Percentiles rank a stretch among this genome's conserved stretches.
phyloP scores from a whole-genome alignment of 2,888 invertebrate genomes.

The Agrotis puta region DNA sequence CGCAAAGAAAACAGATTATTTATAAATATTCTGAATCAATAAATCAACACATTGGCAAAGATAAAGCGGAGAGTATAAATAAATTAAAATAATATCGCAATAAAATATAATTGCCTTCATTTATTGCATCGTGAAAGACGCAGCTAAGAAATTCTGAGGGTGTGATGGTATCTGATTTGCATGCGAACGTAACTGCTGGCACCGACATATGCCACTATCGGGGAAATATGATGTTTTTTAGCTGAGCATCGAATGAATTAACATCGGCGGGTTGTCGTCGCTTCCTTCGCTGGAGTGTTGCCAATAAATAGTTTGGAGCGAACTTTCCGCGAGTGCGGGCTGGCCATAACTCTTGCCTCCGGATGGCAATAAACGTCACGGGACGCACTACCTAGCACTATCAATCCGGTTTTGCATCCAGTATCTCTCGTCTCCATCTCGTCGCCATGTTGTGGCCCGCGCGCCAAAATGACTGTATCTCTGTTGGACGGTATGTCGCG shows the following conservation, averaged over 20 bases:
- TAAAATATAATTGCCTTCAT: conserved; percentile 56
- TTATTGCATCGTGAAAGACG: conserved; percentile 40
- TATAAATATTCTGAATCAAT: conserved; percentile 42
- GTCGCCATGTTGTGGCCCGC: conserved; percentile 62
- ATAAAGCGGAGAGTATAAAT: conserved; percentile 38
- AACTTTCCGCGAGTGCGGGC: conserved; percentile 79
- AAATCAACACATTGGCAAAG: conserved; percentile 44
- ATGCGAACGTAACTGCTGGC: conserved; percentile 71
- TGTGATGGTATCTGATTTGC: conserved; percentile 52
- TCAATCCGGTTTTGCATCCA: conserved; percentile 86
- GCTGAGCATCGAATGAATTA: conserved; percentile 85
- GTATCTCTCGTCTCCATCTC: conserved; percentile 87
- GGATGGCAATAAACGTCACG: conserved; percentile 86
- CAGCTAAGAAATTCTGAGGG: conserved; percentile 43
- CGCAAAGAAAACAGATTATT: conserved; percentile 37
- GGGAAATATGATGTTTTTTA: conserved; percentile 86
- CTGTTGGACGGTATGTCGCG: conserved; percentile 46
- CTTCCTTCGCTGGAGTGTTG: conserved; percentile 83
- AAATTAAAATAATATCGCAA: conserved; percentile 48
- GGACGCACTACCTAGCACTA: conserved; percentile 82
- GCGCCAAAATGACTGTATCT: conserved; percentile 55
- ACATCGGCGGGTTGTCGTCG: conserved; percentile 73
- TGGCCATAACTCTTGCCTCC: conserved; percentile 80
- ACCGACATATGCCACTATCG: conserved; percentile 80
- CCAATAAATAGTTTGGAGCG: conserved; percentile 86